Conservation (phyloP, 2,888 invertebrate species). For the Rutpela maculata region DNA sequence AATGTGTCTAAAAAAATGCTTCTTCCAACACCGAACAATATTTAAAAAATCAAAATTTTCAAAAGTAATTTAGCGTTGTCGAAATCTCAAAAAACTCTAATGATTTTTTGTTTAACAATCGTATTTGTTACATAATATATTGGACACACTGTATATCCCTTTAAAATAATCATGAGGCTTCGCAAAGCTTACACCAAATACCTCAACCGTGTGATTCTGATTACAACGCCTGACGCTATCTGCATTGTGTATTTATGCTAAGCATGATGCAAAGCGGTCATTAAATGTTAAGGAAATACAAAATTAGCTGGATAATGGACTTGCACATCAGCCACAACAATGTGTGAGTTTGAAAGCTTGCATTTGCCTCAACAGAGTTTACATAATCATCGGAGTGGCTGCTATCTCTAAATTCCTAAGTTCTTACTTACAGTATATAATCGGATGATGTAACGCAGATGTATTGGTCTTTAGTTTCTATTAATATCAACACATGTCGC, state of each 20-base stretch:
- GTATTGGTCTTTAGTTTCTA: no score
- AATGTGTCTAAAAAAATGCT: no score
- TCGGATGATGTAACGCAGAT: no score
- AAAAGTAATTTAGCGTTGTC: no score
- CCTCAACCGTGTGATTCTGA: not conserved
- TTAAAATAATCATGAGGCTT: constrained; percentile 8
- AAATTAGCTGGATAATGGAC: not conserved
- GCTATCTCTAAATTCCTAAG: no score
- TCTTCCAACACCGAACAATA: no score
- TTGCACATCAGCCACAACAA: not conserved
- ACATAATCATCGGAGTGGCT: not conserved
- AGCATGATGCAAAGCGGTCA: constrained; percentile 8
- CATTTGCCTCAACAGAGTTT: not conserved
- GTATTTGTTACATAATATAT: no score
- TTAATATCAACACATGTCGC: no score
- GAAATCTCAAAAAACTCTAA: no score
- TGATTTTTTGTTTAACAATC: no score
- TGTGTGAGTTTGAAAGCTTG: not conserved
- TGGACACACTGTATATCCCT: not conserved
- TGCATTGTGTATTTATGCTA: not conserved
- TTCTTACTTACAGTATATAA: no score
- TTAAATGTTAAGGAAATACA: constrained; percentile 13
- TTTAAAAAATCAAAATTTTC: no score
- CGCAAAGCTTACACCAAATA: not conserved
- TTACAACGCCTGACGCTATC: not conserved